phyloP scores from a whole-genome alignment of 1,140 invertebrate species.

The Fopius arisanus region DNA sequence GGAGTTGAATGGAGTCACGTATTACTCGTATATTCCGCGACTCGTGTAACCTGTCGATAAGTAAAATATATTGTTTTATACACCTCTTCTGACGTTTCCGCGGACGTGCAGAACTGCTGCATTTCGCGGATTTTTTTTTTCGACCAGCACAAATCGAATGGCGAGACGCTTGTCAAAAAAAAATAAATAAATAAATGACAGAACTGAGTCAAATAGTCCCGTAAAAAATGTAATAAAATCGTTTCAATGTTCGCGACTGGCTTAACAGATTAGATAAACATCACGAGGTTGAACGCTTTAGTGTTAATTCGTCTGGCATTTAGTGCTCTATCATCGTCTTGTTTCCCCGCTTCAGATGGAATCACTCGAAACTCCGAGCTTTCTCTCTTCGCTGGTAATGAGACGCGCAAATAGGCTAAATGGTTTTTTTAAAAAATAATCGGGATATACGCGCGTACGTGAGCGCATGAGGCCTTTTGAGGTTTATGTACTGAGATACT shows the following conservation, averaged over 20 bases:
- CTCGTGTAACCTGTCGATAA: slow-evolving; percentile 16
- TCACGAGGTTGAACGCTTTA: neutral
- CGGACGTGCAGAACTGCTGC: slow-evolving; percentile 11
- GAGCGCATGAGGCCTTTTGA: neutral
- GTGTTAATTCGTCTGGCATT: neutral
- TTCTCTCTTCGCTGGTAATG: neutral
- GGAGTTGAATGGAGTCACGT: neutral
- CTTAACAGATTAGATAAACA: slow-evolving; percentile 3
- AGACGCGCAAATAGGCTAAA: neutral
- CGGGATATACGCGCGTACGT: neutral
- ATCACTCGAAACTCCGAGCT: neutral
- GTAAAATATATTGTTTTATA: slow-evolving; percentile 25
- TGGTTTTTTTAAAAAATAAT: neutral
- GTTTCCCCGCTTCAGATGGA: neutral
- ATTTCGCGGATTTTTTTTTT: slow-evolving; percentile 1
- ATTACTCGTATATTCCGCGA: neutral
- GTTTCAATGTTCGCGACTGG: neutral
- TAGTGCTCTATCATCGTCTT: neutral
- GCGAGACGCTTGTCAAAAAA: neutral
- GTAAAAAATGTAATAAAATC: neutral
- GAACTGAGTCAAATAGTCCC: neutral
- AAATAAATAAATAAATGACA: neutral
- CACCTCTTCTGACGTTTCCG: slow-evolving; percentile 1
- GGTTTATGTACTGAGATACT: neutral
- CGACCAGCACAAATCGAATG: neutral